Percentiles rank a stretch among this genome's conserved stretches.
Conservation (phyloP, 2,113 vertebrate species). For the Ictalurus furcatus region DNA sequence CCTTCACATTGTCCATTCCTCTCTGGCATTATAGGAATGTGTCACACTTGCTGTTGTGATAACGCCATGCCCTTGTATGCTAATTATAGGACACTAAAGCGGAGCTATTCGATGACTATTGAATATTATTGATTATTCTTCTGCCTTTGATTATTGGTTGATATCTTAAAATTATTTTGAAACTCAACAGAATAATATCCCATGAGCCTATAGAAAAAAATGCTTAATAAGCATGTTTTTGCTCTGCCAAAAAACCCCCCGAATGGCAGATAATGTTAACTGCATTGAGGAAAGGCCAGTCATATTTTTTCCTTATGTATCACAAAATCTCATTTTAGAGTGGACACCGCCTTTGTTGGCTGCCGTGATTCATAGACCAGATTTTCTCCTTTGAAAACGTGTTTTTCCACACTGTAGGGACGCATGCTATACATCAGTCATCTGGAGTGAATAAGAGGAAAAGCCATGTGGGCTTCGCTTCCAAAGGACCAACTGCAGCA, state of each 20-base stretch:
- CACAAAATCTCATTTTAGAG: slow-evolving; percentile 57
- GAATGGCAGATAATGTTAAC: slow-evolving; percentile 36
- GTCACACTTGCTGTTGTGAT: not conserved
- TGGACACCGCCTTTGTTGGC: slow-evolving; percentile 51
- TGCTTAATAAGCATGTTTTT: slow-evolving; percentile 28
- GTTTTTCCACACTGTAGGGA: slow-evolving; percentile 66
- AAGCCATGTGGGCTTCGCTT: slow-evolving; percentile 61
- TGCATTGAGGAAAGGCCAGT: slow-evolving; percentile 35
- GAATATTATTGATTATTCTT: not conserved
- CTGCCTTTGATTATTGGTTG: not conserved
- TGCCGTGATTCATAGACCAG: slow-evolving; percentile 62
- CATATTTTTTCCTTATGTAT: slow-evolving; percentile 51
- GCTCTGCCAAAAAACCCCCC: not conserved
- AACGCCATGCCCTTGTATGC: slow-evolving; percentile 6
- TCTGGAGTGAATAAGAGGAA: slow-evolving; percentile 73
- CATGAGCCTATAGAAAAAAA: not conserved
- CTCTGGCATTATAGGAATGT: slow-evolving; percentile 6
- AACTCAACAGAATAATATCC: slow-evolving; percentile 8
- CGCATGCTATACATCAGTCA: slow-evolving; percentile 63
- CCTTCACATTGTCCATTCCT: not conserved
- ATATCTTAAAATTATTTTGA: slow-evolving; percentile 30
- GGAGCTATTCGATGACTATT: not conserved
- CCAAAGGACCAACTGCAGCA: slow-evolving; percentile 59
- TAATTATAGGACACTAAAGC: slow-evolving; percentile 14
- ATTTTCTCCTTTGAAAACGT: slow-evolving; percentile 78